Base-by-base conservation (phyloP, 1,140 invertebrate species). In the Drosophila melanica region DNA sequence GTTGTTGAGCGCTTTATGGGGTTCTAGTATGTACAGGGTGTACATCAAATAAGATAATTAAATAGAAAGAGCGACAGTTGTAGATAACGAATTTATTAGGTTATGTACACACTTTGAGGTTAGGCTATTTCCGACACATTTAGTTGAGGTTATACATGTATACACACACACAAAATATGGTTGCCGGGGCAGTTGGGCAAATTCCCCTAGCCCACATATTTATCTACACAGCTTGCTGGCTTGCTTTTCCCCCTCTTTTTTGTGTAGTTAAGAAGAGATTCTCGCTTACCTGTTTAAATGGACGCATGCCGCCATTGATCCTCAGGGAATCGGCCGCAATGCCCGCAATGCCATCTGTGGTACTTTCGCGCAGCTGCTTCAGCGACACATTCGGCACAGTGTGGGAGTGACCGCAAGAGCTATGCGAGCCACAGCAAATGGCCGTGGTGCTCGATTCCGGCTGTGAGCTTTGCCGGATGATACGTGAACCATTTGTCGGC, bases 291-390 rank as follows among this genome's bases (percentile, higher is more conserved):
- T 99, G 98, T 93, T 98, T 97, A 93, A 99, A 99, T 82, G 98
- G 97, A 78, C 97, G 94, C 93, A 99, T 97, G 69, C 97, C 98
- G 53, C 98, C 98, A 93, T 99, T 99, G 93, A 99, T 97, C 76
- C 98, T 94, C 79, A 99, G 94, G 35, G 98, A 98, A 93, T 99
- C 98, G n/a, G 97, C 97, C 2, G 98, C 98, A 86, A 99, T 99
- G 84, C 97, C 97, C n/a, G 97, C 97, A 65, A 98, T 97, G 54
- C 97, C 97, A 90, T 98, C 96, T 37, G 95, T 94, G 18, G 95
- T 95, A 47, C 78, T 90, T 93, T 97, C 96, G 51, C 96, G 93
- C 18, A 98, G 93, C 90, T 97, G 96, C 80, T 97, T 95, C 86
- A 97, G 92, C 2, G 97, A 98, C 81, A 96, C 95, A 92, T 95